Conservation (phyloP, 2,888 invertebrate species). For the Danaus chrysippus region DNA sequence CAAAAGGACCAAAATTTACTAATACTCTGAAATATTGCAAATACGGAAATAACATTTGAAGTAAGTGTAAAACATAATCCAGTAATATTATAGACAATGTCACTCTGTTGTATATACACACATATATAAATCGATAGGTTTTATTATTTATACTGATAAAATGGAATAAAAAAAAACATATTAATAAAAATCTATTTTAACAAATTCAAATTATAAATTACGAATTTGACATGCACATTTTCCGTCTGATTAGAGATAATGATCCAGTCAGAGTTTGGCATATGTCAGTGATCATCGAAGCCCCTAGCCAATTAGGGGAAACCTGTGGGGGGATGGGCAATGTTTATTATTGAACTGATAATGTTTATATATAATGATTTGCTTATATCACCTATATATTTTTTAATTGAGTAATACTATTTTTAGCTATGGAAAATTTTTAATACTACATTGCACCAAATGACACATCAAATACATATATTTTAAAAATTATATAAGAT, state of each 20-base stretch:
- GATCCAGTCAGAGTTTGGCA: conserved; percentile 48
- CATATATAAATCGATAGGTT: too few species aligned
- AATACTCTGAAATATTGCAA: conserved; percentile 6
- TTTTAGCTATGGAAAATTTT: too few species aligned
- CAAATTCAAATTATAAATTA: conserved; percentile 27
- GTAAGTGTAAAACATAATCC: background rate
- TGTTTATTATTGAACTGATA: conserved; percentile 30
- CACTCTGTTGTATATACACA: too few species aligned
- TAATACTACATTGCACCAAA: too few species aligned
- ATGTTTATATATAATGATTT: conserved; percentile 37
- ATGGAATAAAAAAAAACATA: conserved; percentile 2
- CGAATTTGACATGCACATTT: conserved; percentile 45
- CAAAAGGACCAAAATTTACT: conserved; percentile 20
- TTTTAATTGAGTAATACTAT: conserved; percentile 1
- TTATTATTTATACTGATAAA: background rate
- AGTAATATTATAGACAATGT: too few species aligned
- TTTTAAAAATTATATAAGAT: too few species aligned
- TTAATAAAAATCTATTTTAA: background rate
- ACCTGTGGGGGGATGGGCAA: conserved; percentile 25
- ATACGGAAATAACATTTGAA: conserved; percentile 6
- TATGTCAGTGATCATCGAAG: conserved; percentile 54
- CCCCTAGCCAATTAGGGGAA: conserved; percentile 52
- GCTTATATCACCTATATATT: conserved; percentile 22
- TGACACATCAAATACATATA: too few species aligned
- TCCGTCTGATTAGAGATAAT: conserved; percentile 63